phyloP scores from a whole-genome alignment of 2,888 invertebrate genomes.

The Orthosia gothica region DNA sequence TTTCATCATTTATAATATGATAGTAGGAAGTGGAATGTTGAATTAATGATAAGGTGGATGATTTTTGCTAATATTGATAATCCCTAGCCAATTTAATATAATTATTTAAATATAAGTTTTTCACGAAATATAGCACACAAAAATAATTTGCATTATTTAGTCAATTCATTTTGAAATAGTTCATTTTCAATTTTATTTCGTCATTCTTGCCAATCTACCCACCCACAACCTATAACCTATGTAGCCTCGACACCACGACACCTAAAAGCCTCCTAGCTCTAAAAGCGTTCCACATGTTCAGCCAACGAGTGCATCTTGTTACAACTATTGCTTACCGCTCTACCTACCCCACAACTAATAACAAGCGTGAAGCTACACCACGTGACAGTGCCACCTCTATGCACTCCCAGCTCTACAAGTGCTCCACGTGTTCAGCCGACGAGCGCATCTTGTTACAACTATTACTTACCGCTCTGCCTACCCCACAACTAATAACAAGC shows the following conservation, averaged over 20 bases:
- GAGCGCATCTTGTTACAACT: slow-evolving; percentile 85
- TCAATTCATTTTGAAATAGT: no score
- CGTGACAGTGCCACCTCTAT: slow-evolving; percentile 53
- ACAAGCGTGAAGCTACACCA: not conserved
- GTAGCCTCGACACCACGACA: not conserved
- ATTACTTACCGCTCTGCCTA: slow-evolving; percentile 71
- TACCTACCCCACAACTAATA: not conserved
- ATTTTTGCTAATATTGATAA: no score
- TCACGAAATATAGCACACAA: no score
- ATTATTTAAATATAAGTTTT: no score
- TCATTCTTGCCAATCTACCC: slow-evolving; percentile 30
- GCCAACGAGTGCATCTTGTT: slow-evolving; percentile 84
- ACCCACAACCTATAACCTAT: not conserved
- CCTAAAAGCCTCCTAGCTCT: slow-evolving; percentile 70
- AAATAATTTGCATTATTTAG: no score
- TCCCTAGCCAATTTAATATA: no score
- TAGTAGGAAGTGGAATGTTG: no score
- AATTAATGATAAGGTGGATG: no score
- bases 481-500: not conserved
- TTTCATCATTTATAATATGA: no score
- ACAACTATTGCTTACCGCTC: slow-evolving; percentile 78
- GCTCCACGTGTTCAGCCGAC: slow-evolving; percentile 86
- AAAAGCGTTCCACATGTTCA: slow-evolving; percentile 85
- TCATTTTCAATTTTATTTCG: no score
- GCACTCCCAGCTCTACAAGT: slow-evolving; percentile 68